phyloP scores from a whole-genome alignment of 2,888 invertebrate genomes.

The Phortica okadai region DNA sequence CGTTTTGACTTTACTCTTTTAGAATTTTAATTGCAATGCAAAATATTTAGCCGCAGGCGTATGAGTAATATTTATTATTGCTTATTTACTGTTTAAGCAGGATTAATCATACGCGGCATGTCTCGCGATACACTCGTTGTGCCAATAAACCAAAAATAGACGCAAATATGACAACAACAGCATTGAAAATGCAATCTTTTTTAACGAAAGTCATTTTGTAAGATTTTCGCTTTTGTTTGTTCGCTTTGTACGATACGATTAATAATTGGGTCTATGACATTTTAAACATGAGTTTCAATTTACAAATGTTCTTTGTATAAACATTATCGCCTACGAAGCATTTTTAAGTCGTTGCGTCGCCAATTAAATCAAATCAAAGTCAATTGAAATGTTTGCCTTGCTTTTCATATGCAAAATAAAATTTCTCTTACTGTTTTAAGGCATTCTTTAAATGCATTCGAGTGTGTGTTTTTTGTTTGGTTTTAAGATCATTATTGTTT shows the following conservation, averaged over 20 bases:
- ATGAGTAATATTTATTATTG: conserved; percentile 9
- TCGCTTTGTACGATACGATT: too few relatives aligned
- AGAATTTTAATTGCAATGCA: not conserved
- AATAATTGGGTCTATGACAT: too few relatives aligned
- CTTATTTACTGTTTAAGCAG: not conserved
- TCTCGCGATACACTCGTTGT: not conserved
- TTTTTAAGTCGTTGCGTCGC: too few relatives aligned
- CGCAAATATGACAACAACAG: conserved; percentile 1
- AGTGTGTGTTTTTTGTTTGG: not conserved
- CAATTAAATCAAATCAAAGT: not conserved
- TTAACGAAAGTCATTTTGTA: too few relatives aligned
- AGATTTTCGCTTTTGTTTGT: too few relatives aligned
- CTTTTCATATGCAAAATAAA: not conserved
- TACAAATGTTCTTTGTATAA: too few relatives aligned
- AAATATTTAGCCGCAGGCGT: not conserved
- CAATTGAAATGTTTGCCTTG: not conserved
- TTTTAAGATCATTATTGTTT: not conserved
- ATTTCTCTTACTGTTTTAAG: not conserved
- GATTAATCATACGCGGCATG: conserved; percentile 20
- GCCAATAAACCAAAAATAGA: not conserved
- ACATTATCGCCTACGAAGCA: too few relatives aligned
- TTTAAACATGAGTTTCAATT: too few relatives aligned
- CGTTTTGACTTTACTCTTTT: not conserved
- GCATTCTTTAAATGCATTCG: conserved; percentile 9
- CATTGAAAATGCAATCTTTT: not conserved